Evolutionary conservation across 2,113 vertebrate species (phyloP).

Genomic region (Okapia johnstoni): DNA sequence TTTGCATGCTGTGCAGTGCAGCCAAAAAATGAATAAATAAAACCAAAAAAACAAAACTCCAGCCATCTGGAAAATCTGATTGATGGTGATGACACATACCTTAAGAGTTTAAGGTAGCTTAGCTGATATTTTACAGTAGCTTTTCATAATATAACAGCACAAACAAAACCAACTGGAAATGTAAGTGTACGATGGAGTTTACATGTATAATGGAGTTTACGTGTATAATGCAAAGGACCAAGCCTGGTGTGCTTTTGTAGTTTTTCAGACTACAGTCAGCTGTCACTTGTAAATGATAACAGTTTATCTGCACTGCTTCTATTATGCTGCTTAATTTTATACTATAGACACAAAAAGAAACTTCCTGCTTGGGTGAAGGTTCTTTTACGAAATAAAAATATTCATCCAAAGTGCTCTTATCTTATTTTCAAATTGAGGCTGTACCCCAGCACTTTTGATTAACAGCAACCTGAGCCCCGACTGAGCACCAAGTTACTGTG

Average conservation of each 20-base stretch:
- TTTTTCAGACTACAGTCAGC: neutral
- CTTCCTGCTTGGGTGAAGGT: neutral
- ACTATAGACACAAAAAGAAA: neutral
- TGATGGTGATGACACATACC: neutral
- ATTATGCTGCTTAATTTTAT: neutral
- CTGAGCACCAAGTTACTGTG: neutral
- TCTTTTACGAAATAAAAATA: neutral
- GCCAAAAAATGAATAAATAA: neutral
- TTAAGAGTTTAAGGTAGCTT: neutral
- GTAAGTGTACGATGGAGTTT: neutral
- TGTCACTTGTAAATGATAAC: neutral
- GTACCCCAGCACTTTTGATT: neutral
- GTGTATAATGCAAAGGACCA: neutral
- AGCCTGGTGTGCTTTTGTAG: neutral
- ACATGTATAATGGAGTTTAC: neutral
- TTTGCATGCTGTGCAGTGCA: neutral
- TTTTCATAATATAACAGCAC: neutral
- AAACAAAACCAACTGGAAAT: constrained; percentile 6
- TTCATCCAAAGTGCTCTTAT: neutral
- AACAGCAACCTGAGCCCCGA: neutral
- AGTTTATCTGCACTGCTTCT: neutral
- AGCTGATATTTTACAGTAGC: neutral
- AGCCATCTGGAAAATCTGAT: neutral
- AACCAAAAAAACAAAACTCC: neutral
- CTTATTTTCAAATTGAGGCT: neutral